These are phyloP conservation scores for Prosopocoilus inquinatus DNA, from an alignment of 2,888 invertebrate species.

Conservation along the genomic window DNA sequence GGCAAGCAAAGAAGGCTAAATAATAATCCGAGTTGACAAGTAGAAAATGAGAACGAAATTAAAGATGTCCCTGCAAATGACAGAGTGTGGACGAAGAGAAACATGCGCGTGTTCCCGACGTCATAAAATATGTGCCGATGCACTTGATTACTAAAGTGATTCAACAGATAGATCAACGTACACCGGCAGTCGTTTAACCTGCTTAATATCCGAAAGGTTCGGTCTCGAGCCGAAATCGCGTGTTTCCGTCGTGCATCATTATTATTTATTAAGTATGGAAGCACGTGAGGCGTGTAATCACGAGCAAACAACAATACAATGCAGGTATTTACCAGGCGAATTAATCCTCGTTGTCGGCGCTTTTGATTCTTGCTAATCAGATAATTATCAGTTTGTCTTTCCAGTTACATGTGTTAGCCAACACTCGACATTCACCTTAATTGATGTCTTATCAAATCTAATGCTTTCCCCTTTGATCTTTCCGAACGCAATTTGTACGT, in stretches of 20 bases:
- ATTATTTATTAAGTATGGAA: conserved; percentile 28
- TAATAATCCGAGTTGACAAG: conserved; percentile 32
- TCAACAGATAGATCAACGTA: background rate
- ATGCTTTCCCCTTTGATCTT: conserved; percentile 34
- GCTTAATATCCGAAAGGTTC: background rate
- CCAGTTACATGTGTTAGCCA: conserved; percentile 42
- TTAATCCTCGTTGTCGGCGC: conserved; percentile 41
- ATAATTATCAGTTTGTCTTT: conserved; percentile 45
- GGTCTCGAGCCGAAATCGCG: conserved; percentile 15
- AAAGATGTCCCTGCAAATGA: conserved; percentile 33
- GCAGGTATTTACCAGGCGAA: conserved; percentile 40
- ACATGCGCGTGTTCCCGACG: conserved; percentile 23
- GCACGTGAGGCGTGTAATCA: conserved; percentile 27
- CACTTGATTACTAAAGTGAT: background rate
- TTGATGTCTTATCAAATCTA: conserved; percentile 44
- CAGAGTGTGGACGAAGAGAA: conserved; percentile 19
- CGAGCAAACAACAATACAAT: conserved; percentile 34
- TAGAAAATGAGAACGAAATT: conserved; percentile 32
- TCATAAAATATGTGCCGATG: conserved; percentile 10
- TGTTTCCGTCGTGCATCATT: conserved; percentile 24
- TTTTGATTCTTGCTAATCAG: conserved; percentile 43
- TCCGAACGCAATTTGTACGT: conserved; percentile 16
- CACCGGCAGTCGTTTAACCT: background rate
- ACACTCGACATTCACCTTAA: conserved; percentile 39
- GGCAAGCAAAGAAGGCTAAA: conserved; percentile 24